Evolutionary conservation across 2,113 vertebrate species (phyloP).

Genomic region (Oreotragus oreotragus): DNA sequence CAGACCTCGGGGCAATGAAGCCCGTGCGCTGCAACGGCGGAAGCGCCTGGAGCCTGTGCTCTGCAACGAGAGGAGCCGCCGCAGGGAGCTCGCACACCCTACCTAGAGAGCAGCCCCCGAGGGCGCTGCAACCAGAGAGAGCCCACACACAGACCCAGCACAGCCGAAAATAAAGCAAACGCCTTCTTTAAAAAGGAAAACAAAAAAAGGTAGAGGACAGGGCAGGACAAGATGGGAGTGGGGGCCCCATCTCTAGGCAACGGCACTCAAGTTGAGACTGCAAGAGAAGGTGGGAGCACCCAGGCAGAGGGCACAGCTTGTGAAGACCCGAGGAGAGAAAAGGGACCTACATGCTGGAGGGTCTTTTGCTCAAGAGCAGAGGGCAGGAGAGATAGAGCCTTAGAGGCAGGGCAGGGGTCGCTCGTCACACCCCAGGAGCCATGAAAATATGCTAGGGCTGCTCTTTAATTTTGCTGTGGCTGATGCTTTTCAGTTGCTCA

Average conservation of each 20-base stretch:
- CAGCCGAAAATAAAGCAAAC: neutral
- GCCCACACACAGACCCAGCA: neutral
- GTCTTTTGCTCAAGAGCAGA: neutral
- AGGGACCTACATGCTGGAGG: neutral
- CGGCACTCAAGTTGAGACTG: neutral
- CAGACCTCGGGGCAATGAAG: neutral
- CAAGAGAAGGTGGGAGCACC: no score
- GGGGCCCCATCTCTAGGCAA: neutral
- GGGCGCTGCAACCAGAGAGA: neutral
- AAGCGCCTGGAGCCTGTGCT: neutral
- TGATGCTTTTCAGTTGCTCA: neutral
- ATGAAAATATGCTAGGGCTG: neutral
- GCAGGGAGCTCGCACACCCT: neutral
- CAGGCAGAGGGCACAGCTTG: no score
- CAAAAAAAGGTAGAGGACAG: neutral
- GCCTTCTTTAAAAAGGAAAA: neutral
- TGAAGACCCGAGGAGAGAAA: neutral
- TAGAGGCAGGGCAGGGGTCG: neutral
- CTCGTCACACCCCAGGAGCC: neutral
- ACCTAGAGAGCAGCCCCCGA: neutral
- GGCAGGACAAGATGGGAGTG: accelerated
- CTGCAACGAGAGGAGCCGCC: neutral
- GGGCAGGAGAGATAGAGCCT: neutral
- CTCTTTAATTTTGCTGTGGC: neutral
- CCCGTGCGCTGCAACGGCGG: neutral